Evolutionary conservation across 2,797 vertebrate genomes (phyloP), one percentile per base, ranked within the genome.

Genomic region (Capromys pilorides): DNA sequence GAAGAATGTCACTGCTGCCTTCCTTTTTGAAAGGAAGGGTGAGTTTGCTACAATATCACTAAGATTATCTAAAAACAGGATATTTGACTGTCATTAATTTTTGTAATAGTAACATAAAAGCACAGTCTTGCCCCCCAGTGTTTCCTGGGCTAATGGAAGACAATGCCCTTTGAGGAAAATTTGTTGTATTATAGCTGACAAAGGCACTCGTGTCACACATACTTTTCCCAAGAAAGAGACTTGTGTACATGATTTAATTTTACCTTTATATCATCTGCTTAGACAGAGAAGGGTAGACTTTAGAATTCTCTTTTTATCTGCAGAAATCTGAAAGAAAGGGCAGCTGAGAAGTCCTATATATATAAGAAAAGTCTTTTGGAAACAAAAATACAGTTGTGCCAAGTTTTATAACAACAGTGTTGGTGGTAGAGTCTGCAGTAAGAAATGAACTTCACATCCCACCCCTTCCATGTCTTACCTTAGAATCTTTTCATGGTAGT

Each of bases 301-400:
- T 69, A 93, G 24, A 94, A 57, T 83, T 91, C 54, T 22, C 19
- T 73, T 85, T 94, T 71, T 94, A 96, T 59, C 33, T 54, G 57
- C 83, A 62, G 79, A 77, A 92, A 73, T 31, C 88, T 93, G 81
- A 73, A 93, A n/a, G n/a, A n/a, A n/a, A n/a, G n/a, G n/a, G n/a
- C n/a, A n/a, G n/a, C n/a, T n/a, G n/a, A n/a, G n/a, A n/a, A n/a
- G n/a, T n/a, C n/a, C n/a, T n/a, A n/a, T n/a, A n/a, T n/a, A n/a
- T n/a, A n/a, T n/a, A n/a, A n/a, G n/a, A n/a, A 91, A 85, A 57
- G 41, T 61, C 49, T 77, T 94, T 77, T 90, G 86, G 54, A 88
- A 85, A 19, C 69, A 95, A 86, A 95, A 93, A 61, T 83, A 33
- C 54, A 33, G 41, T 77, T 82, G 69, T 28, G 36, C 21, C 57